Evolutionary conservation across 2,888 invertebrate species (phyloP), one percentile per base, ranked within the genome.

Genomic region (Bombylius discolor): DNA sequence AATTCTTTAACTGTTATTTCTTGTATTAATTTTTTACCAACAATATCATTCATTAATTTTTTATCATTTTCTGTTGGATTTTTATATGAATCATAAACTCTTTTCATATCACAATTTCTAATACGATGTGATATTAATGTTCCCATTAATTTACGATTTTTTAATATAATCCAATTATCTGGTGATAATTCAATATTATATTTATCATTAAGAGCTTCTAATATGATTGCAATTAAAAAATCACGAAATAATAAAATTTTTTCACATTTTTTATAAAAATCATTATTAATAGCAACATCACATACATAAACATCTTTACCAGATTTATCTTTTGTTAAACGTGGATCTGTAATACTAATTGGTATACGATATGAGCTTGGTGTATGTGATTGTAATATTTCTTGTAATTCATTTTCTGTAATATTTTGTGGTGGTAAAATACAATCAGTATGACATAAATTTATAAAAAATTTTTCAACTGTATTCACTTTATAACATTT

Each of bases 311-410:
- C 85, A 0, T 82, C 80, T 32, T 79, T 76, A 39, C 88, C 87
- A 53, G 81, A 79, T 70, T 89, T 92, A 69, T 93, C 93, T 32
- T 76, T 73, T 66, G 90, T 91, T 7, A 79, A 78, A 63, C 86
- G 83, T 5, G 87, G 82, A 67, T 87, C 86, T 0, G 92, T 92
- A 61, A 95, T 85, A 69, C 93, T 93, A 89, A 95, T 89, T 0
- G 94, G 94, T 49, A 95, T 83, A 59, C 86, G 77, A 71, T 83
- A 94, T 50, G 80, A 80, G 5, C 83, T 79, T 0, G 85, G 82
- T 52, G 85, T 84, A 55, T 82, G 80, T 0, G 85, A 84, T 59
- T 69, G 66, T 33, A 90, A 71, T 55, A 89, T 81, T 57, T 79
- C 77, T 62, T 82, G 76, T 3, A 91, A 76, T 64, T 89, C 85